Conservation (phyloP, 2,113 vertebrate genomes). For the Ptilonorhynchus violaceus region DNA sequence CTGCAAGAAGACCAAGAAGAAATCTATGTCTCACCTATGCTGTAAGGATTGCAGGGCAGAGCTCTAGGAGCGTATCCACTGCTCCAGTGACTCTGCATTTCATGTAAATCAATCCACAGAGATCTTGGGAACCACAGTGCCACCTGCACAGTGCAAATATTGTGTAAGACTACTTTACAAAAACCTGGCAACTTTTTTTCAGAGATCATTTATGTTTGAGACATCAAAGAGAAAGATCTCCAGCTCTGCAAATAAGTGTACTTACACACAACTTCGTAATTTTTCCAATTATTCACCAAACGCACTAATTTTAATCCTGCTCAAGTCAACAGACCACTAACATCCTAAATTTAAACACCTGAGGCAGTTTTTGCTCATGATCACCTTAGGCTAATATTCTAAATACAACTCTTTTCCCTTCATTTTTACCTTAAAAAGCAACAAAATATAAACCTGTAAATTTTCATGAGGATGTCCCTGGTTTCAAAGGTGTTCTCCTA, state of each 20-base stretch:
- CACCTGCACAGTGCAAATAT: not conserved
- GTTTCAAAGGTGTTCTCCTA: not conserved
- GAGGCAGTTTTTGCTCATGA: not conserved
- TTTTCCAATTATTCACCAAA: not conserved
- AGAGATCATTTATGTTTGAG: not conserved
- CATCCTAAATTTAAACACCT: not conserved
- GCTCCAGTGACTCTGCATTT: not conserved
- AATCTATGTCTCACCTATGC: rapidly evolving
- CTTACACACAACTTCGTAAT: not conserved
- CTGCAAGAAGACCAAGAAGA: not conserved
- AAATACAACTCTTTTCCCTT: not conserved
- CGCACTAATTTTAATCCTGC: rapidly evolving
- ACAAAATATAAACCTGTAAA: not conserved
- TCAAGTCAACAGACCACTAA: not conserved
- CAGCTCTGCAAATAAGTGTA: not conserved
- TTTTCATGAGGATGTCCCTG: not conserved
- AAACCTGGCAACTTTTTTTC: not conserved
- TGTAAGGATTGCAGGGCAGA: not conserved
- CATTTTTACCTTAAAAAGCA: not conserved
- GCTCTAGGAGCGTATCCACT: not conserved
- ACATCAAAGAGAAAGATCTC: not conserved
- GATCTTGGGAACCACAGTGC: not conserved
- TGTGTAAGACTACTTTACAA: not conserved
- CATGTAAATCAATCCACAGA: not conserved
- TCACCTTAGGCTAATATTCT: not conserved